Base-by-base conservation (phyloP, 2,797 vertebrate species). In the Triplophysa yarkandensis region DNA sequence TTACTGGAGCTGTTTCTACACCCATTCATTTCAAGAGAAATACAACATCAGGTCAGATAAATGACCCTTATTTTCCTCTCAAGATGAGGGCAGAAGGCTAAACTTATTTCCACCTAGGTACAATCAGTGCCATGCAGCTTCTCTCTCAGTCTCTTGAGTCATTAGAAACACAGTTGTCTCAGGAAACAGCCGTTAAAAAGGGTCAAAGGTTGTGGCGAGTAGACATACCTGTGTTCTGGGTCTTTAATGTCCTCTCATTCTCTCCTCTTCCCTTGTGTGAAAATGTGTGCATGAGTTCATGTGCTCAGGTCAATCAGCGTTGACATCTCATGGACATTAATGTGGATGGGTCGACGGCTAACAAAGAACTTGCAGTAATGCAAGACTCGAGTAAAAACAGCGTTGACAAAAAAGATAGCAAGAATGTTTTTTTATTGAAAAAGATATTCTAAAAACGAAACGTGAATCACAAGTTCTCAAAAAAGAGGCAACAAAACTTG, bases 61-160 rank as follows among this genome's bases (percentile, higher is more conserved):
- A 75, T 41, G 64, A 44, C 55, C 64, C 61, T 68, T 75, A 64
- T 43, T 75, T 89, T 87, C 87, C 85, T 88, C 83, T 78, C 85
- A 90, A 89, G 88, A 87, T 88, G 86, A 86, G 87, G 88, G 83
- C 81, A 77, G 85, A 88, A 76, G 88, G 88, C 87, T 91, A 90
- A 88, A 86, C 83, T 86, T 88, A 88, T 90, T 92, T 92, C 90
- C 90, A 92, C 64, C 86, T 86, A 57, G 69, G 68, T 88, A 89
- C 90, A 91, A 91, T 92, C 90, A 90, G 86, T 77, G 79, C 80
- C 82, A 83, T 74, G 77, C 90, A 92, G 87, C 83, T 87, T 82
- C 80, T 81, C 84, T 85, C 87, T 73, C 83, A 69, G 78, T 84
- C 82, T 77, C 81, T 80, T 77, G 72, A 79, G 84, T 77, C 85